These are phyloP conservation scores for Brassicogethes aeneus DNA, from an alignment of 2,888 invertebrate species.

Conservation along the genomic window DNA sequence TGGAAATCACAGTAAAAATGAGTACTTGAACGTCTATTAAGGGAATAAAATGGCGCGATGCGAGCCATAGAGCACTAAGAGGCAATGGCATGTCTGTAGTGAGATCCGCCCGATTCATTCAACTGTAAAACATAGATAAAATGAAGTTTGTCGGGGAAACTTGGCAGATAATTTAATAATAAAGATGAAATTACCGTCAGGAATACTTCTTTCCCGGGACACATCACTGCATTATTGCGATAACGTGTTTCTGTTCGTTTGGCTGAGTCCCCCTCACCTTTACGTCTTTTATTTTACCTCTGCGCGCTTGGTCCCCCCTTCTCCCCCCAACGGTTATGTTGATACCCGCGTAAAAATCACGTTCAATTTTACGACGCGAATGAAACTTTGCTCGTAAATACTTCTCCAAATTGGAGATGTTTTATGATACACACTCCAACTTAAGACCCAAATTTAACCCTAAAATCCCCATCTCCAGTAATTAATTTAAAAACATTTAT, in stretches of 20 bases:
- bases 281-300: constrained; percentile 9
- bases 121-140: constrained; percentile 42
- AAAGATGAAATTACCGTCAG: constrained; percentile 40
- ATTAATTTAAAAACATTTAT: too few relatives aligned
- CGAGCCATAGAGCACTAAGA: too few relatives aligned
- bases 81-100: too few relatives aligned
- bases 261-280: neutral
- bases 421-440: too few relatives aligned
- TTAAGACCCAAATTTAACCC: too few relatives aligned
- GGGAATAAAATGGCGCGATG: too few relatives aligned
- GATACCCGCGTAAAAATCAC: too few relatives aligned
- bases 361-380: neutral
- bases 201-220: constrained; percentile 28
- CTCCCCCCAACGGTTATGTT: neutral
- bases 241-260: constrained; percentile 26
- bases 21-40: too few relatives aligned
- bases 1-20: too few relatives aligned
- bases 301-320: constrained; percentile 1
- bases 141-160: constrained; percentile 39
- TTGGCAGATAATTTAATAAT: constrained; percentile 44
- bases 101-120: constrained; percentile 29
- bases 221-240: constrained; percentile 38
- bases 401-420: too few relatives aligned
- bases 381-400: neutral
- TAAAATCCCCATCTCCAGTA: too few relatives aligned